Evolutionary conservation across 1,140 invertebrate species (phyloP).

Genomic region (Atta texana): DNA sequence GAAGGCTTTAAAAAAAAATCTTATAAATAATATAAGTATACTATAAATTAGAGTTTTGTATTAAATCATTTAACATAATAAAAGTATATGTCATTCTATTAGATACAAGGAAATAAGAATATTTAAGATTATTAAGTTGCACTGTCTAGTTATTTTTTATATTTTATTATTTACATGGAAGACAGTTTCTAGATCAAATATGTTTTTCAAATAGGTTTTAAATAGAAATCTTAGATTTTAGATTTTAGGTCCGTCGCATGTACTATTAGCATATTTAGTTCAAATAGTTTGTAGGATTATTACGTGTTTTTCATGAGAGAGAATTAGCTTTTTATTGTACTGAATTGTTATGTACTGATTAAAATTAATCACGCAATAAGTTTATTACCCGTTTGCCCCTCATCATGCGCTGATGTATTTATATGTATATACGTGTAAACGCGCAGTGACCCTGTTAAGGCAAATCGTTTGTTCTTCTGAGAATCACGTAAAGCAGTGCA

Average conservation of each 20-base stretch:
- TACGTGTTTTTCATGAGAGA: conserved; percentile 7
- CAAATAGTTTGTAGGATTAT: not conserved
- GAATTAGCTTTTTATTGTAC: conserved; percentile 13
- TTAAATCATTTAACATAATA: not conserved
- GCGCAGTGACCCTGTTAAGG: conserved; percentile 35
- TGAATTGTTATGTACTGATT: conserved; percentile 15
- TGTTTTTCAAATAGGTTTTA: conserved; percentile 6
- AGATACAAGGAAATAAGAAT: not conserved
- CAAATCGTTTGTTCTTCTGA: conserved; percentile 36
- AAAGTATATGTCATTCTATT: not conserved
- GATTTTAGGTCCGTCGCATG: not conserved
- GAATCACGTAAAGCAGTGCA: not conserved
- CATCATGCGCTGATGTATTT: not conserved
- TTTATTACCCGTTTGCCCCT: conserved; percentile 25
- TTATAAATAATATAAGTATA: not conserved
- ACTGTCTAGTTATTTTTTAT: not conserved
- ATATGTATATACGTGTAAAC: not conserved
- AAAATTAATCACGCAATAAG: conserved; percentile 9
- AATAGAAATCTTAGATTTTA: conserved; percentile 18
- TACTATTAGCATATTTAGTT: conserved; percentile 26
- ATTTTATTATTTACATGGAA: not conserved
- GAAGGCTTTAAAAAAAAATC: not conserved
- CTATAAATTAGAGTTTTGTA: not conserved
- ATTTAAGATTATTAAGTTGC: not conserved
- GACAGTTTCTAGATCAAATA: conserved; percentile 13